Evolutionary conservation across 2,113 vertebrate genomes (phyloP), one percentile per base, ranked within the genome.

Genomic region (Oncorhynchus keta): DNA sequence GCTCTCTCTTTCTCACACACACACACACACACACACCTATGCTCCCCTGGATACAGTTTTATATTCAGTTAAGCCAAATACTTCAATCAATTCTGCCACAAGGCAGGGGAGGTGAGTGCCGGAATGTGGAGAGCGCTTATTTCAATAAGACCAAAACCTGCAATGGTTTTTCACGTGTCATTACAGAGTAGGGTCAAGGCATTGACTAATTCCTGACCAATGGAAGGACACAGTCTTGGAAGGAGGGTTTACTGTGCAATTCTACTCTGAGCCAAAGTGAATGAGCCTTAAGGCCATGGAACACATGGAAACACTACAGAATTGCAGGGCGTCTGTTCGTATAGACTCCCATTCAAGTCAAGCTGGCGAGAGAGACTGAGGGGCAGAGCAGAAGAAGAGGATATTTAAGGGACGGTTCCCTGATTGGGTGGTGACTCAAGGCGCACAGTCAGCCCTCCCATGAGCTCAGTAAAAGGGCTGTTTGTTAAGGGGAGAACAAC

Each of bases 1-100:
- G 84, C 83, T 72, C 77, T 88, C 79, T 84, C 84, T 87, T 78
- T 83, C 81, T 9, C 76, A 79, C 76, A 67, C 74, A 72, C 64
- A 69, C 80, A 68, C 67, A 26, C 65, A 67, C 74, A 72, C 64
- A 69, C 80, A 68, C 67, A 26, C 65, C 48, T 69, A 28, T 49
- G 72, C 32, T 65, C 78, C 83, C 72, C 78, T 67, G 69, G 78
- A 76, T 26, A 76, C 68, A 75, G 20, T 57, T 83, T 76, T 72
- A 64, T 66, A 49, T 83, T 86, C 5, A 72, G 8, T 57, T 55
- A 5, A 78, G 76, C 72, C 64, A 71, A 80, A 80, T 74, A 65
- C 28, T 77, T 72, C 7, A 51, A 81, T 79, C 49, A 0, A 62
- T 66, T 81, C 72, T 73, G 24, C 28, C 20, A 75, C 18, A 45